A percentile compares a stretch with the other conserved stretches of the same genome.
Conservation (phyloP, 2,113 vertebrate species). For the Rhipidura dahli region DNA sequence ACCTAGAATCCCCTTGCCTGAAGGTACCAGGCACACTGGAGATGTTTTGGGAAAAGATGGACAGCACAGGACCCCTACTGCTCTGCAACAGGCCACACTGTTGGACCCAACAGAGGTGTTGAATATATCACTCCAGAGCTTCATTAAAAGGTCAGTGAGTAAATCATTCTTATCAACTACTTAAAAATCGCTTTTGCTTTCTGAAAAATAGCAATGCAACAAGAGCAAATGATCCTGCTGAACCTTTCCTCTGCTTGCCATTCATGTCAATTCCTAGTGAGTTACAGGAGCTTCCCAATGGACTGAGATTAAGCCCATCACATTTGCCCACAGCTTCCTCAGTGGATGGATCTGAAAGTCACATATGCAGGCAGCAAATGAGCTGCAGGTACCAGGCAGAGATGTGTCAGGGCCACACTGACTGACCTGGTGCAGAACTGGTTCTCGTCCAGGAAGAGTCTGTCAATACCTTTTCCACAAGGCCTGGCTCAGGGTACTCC, state of each 20-base stretch:
- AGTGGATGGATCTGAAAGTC: not conserved
- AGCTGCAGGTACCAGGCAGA: not conserved
- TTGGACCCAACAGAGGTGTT: not conserved
- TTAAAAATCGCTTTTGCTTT: not conserved
- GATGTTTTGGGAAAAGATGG: not conserved
- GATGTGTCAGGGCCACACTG: not conserved
- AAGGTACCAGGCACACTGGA: fast-evolving
- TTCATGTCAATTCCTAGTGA: not conserved
- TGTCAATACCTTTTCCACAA: not conserved
- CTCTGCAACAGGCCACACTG: not conserved
- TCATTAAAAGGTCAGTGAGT: not conserved
- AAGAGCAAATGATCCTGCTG: not conserved
- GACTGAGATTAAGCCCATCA: not conserved
- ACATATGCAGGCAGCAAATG: not conserved
- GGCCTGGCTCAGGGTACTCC: not conserved
- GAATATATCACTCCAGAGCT: not conserved
- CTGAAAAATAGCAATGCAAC: not conserved
- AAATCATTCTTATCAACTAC: not conserved
- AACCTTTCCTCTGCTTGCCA: not conserved
- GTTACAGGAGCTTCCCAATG: not conserved
- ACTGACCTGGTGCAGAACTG: not conserved
- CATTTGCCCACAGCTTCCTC: not conserved
- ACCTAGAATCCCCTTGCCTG: not conserved
- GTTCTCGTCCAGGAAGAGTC: not conserved
- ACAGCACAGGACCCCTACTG: not conserved